phyloP scores from a whole-genome alignment of 2,888 invertebrate species.

The Himalopsyche kuldschensis region DNA sequence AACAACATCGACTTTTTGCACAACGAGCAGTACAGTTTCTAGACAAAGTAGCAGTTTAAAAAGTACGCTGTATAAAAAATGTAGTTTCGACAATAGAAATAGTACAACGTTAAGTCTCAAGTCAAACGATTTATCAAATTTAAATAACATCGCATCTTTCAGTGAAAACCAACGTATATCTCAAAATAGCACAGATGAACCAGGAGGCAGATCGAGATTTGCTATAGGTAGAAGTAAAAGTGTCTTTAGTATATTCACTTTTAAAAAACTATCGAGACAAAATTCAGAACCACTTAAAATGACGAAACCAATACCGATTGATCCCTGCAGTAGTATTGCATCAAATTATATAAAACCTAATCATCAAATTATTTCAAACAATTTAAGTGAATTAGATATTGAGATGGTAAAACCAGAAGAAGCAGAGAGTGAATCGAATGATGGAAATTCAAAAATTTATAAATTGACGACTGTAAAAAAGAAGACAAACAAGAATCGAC shows the following conservation, averaged over 20 bases:
- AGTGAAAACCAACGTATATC: neutral
- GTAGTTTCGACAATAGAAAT: slow-evolving; percentile 49
- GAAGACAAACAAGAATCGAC: slow-evolving; percentile 6
- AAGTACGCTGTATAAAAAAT: slow-evolving; percentile 55
- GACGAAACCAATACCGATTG: neutral
- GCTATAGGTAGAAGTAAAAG: slow-evolving; percentile 4
- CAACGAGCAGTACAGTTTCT: slow-evolving; percentile 63
- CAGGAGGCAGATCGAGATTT: neutral
- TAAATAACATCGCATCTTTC: neutral
- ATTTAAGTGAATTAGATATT: neutral
- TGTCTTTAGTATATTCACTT: neutral
- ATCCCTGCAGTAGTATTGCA: neutral
- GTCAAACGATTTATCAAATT: neutral
- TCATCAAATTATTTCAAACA: neutral
- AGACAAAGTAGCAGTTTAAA: slow-evolving; percentile 62
- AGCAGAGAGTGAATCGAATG: neutral
- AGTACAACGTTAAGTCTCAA: slow-evolving; percentile 30
- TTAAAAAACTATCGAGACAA: slow-evolving; percentile 5
- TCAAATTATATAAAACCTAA: neutral
- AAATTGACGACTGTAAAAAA: neutral
- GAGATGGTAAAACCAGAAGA: neutral
- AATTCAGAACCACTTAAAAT: neutral
- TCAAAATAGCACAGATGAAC: neutral
- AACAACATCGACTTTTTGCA: slow-evolving; percentile 60
- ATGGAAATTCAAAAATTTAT: neutral